phyloP scores from a whole-genome alignment of 2,888 invertebrate genomes.

The Drosophila anomelani region DNA sequence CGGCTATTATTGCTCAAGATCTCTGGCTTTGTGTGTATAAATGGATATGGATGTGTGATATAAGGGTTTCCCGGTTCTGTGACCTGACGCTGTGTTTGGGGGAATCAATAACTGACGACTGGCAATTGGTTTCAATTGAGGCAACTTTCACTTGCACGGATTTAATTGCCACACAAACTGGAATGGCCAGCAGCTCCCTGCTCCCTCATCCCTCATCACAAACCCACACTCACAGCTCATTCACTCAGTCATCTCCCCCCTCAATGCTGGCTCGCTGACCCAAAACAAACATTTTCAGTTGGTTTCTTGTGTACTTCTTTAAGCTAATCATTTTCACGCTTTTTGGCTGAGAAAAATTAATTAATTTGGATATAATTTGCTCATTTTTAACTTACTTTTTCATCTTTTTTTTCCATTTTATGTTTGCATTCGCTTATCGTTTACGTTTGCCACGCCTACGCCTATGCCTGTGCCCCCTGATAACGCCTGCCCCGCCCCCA shows the following conservation, averaged over 20 bases:
- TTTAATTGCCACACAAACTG: slow-evolving; percentile 47
- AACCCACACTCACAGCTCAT: slow-evolving; percentile 12
- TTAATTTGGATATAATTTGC: slow-evolving; percentile 35
- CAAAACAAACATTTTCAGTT: slow-evolving; percentile 35
- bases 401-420: slow-evolving; percentile 13
- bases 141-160: slow-evolving; percentile 61
- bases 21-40: background rate
- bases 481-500: slow-evolving; percentile 16
- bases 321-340: slow-evolving; percentile 34
- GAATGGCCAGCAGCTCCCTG: slow-evolving; percentile 13
- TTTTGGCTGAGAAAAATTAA: slow-evolving; percentile 23
- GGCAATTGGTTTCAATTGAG: slow-evolving; percentile 39
- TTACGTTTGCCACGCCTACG: slow-evolving; percentile 33
- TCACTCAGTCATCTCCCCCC: slow-evolving; percentile 23
- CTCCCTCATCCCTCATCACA: slow-evolving; percentile 9
- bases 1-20: slow-evolving; percentile 7
- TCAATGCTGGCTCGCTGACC: slow-evolving; percentile 37
- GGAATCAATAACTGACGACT: slow-evolving; percentile 31
- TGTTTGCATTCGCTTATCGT: slow-evolving; percentile 22
- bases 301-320: slow-evolving; percentile 12
- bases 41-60: no score
- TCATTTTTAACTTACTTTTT: slow-evolving; percentile 16
- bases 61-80: slow-evolving; percentile 17
- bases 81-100: slow-evolving; percentile 6
- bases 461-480: slow-evolving; percentile 12